Evolutionary conservation across 2,888 invertebrate genomes (phyloP), one percentile per base, ranked within the genome.

Genomic region (Hydroisotoma schaefferi): DNA sequence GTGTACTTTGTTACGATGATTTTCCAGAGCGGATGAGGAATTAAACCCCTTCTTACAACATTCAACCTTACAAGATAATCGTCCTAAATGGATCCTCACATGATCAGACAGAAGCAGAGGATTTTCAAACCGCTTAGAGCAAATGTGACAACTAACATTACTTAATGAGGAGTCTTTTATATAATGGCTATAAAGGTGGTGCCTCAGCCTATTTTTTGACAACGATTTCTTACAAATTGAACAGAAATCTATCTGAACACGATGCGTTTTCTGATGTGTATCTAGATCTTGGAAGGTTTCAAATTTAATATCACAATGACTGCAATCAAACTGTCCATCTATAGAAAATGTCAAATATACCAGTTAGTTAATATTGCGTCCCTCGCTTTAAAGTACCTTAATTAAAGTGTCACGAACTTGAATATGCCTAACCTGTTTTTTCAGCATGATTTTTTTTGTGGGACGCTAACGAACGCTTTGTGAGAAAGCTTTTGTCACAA

Each of bases 91-190:
- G 2, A 59, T 40, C 27, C 48, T 28, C 55, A 55, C 56, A 25
- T 63, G 63, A 27, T 12, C 25, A 25, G 59, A 46, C n/a, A 63
- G 33, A 33, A 54, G 27, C 22, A 56, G 47, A 2, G 57, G 56
- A 15, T 59, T 49, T 4, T 47, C 28, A 25, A 56, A 56, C 5
- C 48, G 20, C 25, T 49, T 55, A 23, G 26, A 10, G 26, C 59
- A 59, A 43, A 55, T 44, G 37, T 49, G 29, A 38, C 59, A 59
- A 22, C 2, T 28, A 1, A 59, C 28, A 6, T 15, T 18, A 5
- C n/a, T 5, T 27, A 27, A 26, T 2, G 3, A 15, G 20, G 10
- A 18, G 12, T 46, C 25, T 22, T 27, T 49, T 8, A 23, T 49
- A n/a, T 49, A 20, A 27, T 49, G 49, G 18, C 26, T 26, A 8